Base-by-base conservation (phyloP, 2,113 vertebrate species). In the Aspiorhynchus laticeps region DNA sequence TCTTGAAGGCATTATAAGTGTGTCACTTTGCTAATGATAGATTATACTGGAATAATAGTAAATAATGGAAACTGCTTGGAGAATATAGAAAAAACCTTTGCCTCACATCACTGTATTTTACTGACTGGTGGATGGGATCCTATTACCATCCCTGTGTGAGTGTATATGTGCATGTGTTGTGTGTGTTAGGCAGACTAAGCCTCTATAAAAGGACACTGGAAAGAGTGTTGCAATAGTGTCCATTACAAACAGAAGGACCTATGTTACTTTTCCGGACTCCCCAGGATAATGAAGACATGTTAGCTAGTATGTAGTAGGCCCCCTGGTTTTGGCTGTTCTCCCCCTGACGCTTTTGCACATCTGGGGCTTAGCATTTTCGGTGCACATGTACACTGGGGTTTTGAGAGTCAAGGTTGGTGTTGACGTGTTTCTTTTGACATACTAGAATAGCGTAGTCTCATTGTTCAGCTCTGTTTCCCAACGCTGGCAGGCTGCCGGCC, bases 1-100 rank as follows among this genome's bases (percentile, higher is more conserved):
- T 92, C 91, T 92, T 94, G 92, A 91, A 93, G 85, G 83, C 87
- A 93, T 94, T 91, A 94, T 56, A 86, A 84, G 46, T 24, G n/a
- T 61, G 88, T 88, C 88, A 75, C 85, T 85, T 69, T 85, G 73
- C 80, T 88, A 87, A 38, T 74, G 85, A 92, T 67, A 46, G 71
- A 90, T 85, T 65, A 65, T 38, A 71, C n/a, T 21, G 69, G 61
- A 75, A 69, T 28, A 76, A 76, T 38, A 83, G 33, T 84, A 65
- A 78, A 74, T 48, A 73, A 80, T 36, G 43, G 6, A 67, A 46
- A 36, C 74, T 41, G 26, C 69, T 53, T 67, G n/a, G 63, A 74
- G 80, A 63, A 77, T 48, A 48, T 24, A 33, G 28, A 83, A 38
- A 28, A n/a, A 3, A 26, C 79, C 69, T 74, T 74, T 83, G 83